phyloP scores from a whole-genome alignment of 2,888 invertebrate species.

The Tribolium freemani region DNA sequence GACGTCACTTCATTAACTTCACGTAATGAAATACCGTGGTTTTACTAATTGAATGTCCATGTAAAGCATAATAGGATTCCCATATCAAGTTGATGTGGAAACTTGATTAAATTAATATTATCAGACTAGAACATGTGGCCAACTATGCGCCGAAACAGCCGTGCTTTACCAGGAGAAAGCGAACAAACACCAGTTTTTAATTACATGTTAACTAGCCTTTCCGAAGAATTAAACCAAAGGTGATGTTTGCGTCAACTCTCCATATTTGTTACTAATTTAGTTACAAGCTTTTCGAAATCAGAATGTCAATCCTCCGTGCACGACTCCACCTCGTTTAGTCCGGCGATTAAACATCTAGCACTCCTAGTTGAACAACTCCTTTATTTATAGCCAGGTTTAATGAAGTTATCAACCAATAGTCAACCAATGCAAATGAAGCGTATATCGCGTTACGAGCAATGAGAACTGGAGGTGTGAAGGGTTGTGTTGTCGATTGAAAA shows the following conservation, averaged over 20 bases:
- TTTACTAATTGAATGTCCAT: constrained; percentile 69
- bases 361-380: constrained; percentile 46
- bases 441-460: constrained; percentile 38
- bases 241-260: background rate
- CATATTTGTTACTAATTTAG: constrained; percentile 1
- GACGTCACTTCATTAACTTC: constrained; percentile 68
- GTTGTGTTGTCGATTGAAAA: constrained; percentile 47
- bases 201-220: constrained; percentile 6
- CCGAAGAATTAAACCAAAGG: background rate
- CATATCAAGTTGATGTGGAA: constrained; percentile 62
- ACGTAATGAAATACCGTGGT: constrained; percentile 68
- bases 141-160: constrained; percentile 34
- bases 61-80: constrained; percentile 67
- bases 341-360: constrained; percentile 29
- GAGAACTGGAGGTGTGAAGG: constrained; percentile 48
- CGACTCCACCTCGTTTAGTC: constrained; percentile 46
- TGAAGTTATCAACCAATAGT: constrained; percentile 53
- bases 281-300: constrained; percentile 19
- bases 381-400: constrained; percentile 53
- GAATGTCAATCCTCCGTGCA: constrained; percentile 16
- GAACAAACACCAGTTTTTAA: constrained; percentile 28
- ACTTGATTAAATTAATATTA: constrained; percentile 63
- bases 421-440: constrained; percentile 52
- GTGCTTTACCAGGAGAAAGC: constrained; percentile 13
- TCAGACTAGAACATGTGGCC: constrained; percentile 40